Base-by-base conservation (phyloP, 2,113 vertebrate species). In the Gnathonemus longibarbis region DNA sequence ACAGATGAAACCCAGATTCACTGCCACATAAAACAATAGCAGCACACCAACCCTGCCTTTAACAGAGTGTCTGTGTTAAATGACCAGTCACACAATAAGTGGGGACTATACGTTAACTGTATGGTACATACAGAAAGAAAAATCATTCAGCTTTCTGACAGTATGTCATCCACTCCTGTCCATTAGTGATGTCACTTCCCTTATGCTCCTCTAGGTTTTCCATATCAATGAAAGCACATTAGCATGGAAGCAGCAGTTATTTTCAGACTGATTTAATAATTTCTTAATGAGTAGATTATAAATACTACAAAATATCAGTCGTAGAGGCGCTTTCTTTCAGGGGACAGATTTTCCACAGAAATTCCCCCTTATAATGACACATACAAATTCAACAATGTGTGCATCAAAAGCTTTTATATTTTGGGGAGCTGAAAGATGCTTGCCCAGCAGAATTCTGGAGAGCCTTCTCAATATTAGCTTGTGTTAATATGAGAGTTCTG, bases 1-100 rank as follows among this genome's bases (percentile, higher is more conserved):
- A 86, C 77, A 90, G 21, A 24, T 17, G 89, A 90, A 86, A 66
- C 89, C 89, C 24, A 85, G 42, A 45, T 86, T 53, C 42, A 84
- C 89, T 86, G 42, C 66, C 89, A n/a, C 50, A 86, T 48, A 42
- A 39, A 58, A 89, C 48, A 83, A 58, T 66, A 27, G 89, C 85
- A 7, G 15, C 89, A 49, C 7, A 56, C 83, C 50, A 66, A 53
- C 1, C n/a, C 39, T 17, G 11, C 88, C 62, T 46, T 74, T 42
- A 88, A 27, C 27, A 86, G n/a, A 45, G 58, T 74, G 88, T 50
- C 24, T 50, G 56, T 88, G 56, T 77, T n/a, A 21, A 89, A 77
- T 48, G 42, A 31, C 62, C 58, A 49, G n/a, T 15, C 42, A 52
- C 24, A 88, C 66, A 35, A 13, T 21, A 62, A 46, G 53, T 17